Base-by-base conservation (phyloP, 2,113 vertebrate genomes). In the Herpailurus yagouaroundi region DNA sequence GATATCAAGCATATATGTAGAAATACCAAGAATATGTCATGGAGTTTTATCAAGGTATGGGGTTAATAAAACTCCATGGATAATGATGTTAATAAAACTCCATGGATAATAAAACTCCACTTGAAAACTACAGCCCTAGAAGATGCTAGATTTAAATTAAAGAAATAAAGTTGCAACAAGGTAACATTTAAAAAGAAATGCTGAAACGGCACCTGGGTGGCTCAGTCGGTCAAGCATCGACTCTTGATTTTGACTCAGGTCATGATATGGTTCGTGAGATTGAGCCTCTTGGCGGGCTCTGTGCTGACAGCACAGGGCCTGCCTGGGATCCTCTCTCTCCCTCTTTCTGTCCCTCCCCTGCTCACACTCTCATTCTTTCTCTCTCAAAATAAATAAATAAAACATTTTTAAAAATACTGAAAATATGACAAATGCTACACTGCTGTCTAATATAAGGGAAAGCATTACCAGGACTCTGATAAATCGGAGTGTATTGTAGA, bases 101-200 rank as follows among this genome's bases (percentile, higher is more conserved):
- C 29, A 19, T 6, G 41, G 52, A 23, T 41, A 69, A 50, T 25
- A 50, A 71, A 50, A 69, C 4, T 69, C 7, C 12, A 41, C 71
- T 80, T 63, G 33, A 80, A 80, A 92, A 45, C 82, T 14, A 19
- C 4, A 66, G 2, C 11, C 74, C 50, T 77, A 84, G 33, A 91
- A 95, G 33, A 88, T 83, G 45, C 52, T 73, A 82, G n/a, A 90
- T 83, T 79, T 74, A 79, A 87, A 77, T 33, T 79, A 73, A 91
- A 84, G 4, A 41, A 94, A 14, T 55, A 92, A 93, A 91, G 29
- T 41, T 69, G 7, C 27, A 73, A 33, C 11, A 60, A 80, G 36
- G 68, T 80, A 77, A 77, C n/a, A 16, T 25, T 73, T 60, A 9
- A 60, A 60, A 60, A 57, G 21, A 60, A 60, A 23, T 25, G 25